A percentile compares a stretch with the other conserved stretches of the same genome.
Conservation (phyloP, 2,888 invertebrate genomes). For the Cremastinae sp. region DNA sequence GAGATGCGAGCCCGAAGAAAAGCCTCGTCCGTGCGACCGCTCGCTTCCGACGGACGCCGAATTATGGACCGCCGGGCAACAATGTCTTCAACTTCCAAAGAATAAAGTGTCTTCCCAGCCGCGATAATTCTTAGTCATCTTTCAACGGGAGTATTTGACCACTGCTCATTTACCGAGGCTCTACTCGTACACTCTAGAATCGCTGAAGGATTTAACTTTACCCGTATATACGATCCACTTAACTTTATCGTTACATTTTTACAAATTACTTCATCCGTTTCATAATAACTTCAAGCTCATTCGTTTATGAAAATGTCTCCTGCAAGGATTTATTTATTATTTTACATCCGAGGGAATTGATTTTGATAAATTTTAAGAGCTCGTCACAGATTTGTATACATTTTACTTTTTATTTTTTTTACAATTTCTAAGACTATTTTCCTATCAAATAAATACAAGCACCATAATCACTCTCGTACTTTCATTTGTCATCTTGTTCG, state of each 20-base stretch:
- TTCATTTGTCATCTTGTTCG: conserved; percentile 53
- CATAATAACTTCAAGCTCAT: too few species aligned
- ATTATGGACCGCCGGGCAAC: conserved; percentile 38
- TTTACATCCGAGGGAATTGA: too few species aligned
- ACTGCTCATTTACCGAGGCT: neutral
- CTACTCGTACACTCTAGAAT: neutral
- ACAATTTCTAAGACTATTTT: neutral
- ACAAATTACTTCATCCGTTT: too few species aligned
- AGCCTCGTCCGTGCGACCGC: conserved; percentile 28
- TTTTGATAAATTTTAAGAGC: too few species aligned
- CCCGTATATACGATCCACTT: neutral
- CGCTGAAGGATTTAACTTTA: conserved; percentile 25
- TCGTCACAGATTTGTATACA: too few species aligned
- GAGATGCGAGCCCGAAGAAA: conserved; percentile 41
- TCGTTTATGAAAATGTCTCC: too few species aligned
- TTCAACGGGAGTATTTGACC: conserved; percentile 4
- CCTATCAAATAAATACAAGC: neutral
- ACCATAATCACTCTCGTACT: conserved; percentile 49
- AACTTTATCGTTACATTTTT: too few species aligned
- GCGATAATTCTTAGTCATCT: conserved; percentile 26
- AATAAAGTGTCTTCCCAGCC: neutral
- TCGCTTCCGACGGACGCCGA: conserved; percentile 55
- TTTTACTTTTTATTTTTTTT: neutral
- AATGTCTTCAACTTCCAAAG: conserved; percentile 5
- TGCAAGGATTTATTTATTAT: too few species aligned